phyloP scores from a whole-genome alignment of 2,113 vertebrate species.

The Lanius collurio region DNA sequence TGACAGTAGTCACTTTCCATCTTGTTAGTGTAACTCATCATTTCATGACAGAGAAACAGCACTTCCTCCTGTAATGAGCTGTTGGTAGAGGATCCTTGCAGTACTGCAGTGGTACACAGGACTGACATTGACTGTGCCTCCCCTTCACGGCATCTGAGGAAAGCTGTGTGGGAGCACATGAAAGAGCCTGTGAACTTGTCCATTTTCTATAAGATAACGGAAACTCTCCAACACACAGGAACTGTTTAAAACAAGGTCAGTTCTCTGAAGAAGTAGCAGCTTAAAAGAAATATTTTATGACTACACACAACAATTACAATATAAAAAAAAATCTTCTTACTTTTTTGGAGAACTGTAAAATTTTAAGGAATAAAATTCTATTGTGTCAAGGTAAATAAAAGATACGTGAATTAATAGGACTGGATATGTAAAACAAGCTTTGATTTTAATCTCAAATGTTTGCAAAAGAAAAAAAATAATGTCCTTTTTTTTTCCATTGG shows the following conservation, averaged over 20 bases:
- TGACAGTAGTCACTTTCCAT: background rate
- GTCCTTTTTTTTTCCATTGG: fast-evolving
- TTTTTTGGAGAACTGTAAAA: background rate
- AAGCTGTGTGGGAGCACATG: background rate
- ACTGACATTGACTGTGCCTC: background rate
- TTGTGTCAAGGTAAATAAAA: background rate
- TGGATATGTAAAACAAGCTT: background rate
- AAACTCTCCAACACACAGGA: background rate
- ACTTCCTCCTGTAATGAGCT: background rate
- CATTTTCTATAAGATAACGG: background rate
- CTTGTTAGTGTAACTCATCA: background rate
- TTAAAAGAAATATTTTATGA: background rate
- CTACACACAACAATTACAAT: background rate
- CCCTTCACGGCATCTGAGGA: background rate
- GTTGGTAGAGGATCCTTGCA: background rate
- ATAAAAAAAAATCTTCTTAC: background rate
- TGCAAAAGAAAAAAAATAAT: background rate
- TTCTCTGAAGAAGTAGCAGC: background rate
- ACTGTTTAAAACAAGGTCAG: background rate
- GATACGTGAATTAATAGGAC: background rate
- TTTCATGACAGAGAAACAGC: background rate
- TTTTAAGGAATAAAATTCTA: background rate
- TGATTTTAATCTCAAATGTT: background rate
- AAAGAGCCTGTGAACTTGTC: background rate
- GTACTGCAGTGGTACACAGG: background rate